Conservation (phyloP, 1,140 invertebrate species). For the Hyposmocoma kahamanoa region DNA sequence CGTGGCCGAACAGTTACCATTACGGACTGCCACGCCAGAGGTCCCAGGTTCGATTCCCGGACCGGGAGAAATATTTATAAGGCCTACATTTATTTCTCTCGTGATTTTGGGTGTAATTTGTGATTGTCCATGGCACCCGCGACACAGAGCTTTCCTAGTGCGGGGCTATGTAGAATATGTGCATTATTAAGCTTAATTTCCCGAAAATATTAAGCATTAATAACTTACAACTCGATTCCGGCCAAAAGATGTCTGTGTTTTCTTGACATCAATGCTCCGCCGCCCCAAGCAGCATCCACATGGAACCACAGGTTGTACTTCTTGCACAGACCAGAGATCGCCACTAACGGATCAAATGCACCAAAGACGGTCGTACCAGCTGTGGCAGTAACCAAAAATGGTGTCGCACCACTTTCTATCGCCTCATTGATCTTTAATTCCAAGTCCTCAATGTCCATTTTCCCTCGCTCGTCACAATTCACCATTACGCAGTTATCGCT, state of each 20-base stretch:
- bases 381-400: slow-evolving; percentile 93
- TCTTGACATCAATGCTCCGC: slow-evolving; percentile 89
- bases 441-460: slow-evolving; percentile 85
- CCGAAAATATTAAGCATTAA: too few relatives aligned
- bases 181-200: too few relatives aligned
- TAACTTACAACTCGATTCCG: slow-evolving; percentile 84
- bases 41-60: too few relatives aligned
- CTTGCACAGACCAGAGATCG: slow-evolving; percentile 87
- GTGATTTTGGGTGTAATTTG: too few relatives aligned
- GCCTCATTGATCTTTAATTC: slow-evolving; percentile 80
- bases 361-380: slow-evolving; percentile 90
- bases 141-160: too few relatives aligned
- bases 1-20: too few relatives aligned
- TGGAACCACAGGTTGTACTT: slow-evolving; percentile 94
- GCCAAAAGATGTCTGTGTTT: slow-evolving; percentile 85
- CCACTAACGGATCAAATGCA: slow-evolving; percentile 91
- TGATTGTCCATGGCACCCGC: too few relatives aligned
- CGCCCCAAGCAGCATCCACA: slow-evolving; percentile 96
- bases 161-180: too few relatives aligned
- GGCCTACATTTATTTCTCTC: too few relatives aligned
- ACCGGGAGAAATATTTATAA: too few relatives aligned
- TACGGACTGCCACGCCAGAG: too few relatives aligned
- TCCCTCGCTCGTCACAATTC: slow-evolving; percentile 81
- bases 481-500: slow-evolving; percentile 84
- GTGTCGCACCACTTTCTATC: slow-evolving; percentile 79